Percentiles rank a stretch among this genome's conserved stretches.
Evolutionary conservation across 2,888 invertebrate species (phyloP).

Genomic region (Noctua fimbriata): DNA sequence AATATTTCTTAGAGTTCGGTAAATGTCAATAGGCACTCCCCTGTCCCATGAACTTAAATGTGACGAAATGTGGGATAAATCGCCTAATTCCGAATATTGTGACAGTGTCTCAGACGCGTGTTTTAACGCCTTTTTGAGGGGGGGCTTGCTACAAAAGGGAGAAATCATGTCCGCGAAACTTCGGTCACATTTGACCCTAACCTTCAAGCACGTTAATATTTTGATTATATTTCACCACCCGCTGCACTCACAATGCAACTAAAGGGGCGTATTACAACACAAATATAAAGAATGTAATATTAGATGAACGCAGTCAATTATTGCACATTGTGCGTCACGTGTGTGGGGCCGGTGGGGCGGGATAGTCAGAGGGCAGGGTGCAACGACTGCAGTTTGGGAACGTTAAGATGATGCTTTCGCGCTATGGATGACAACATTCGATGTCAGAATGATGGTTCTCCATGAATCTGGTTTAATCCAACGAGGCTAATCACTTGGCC

Average conservation of each 20-base stretch:
- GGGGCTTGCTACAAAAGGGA: neutral
- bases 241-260: neutral
- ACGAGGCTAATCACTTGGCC: neutral
- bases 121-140: neutral
- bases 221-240: constrained; percentile 27
- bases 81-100: neutral
- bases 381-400: neutral
- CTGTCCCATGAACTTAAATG: too few species aligned
- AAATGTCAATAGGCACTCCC: neutral
- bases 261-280: constrained; percentile 12
- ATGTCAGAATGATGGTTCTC: neutral
- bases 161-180: neutral
- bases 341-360: constrained; percentile 20
- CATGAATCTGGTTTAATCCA: neutral
- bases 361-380: neutral
- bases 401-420: neutral
- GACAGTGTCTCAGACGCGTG: neutral
- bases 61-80: neutral
- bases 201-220: constrained; percentile 24
- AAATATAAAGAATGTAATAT: constrained; percentile 52
- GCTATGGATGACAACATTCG: neutral
- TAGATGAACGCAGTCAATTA: constrained; percentile 52
- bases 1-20: neutral
- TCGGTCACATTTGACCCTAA: neutral
- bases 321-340: constrained; percentile 56